Evolutionary conservation across 2,888 invertebrate species (phyloP).

Genomic region (Abscondita cerata): DNA sequence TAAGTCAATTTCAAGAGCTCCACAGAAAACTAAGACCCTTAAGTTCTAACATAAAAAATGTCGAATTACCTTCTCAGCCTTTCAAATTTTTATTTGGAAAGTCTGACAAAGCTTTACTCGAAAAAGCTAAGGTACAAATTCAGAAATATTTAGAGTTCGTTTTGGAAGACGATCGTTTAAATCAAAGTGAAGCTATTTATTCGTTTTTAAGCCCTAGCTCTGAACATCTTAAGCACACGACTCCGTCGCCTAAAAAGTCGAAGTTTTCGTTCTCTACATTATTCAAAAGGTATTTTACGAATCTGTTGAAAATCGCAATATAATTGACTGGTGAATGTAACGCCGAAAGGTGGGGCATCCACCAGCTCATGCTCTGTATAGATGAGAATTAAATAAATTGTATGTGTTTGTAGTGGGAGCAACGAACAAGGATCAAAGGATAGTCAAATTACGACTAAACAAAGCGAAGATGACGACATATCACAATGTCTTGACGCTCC

Average conservation of each 20-base stretch:
- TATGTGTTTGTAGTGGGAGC: constrained; percentile 21
- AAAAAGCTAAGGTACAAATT: constrained; percentile 82
- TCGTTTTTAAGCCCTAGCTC: constrained; percentile 92
- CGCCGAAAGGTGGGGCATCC: no score
- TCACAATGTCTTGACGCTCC: constrained; percentile 78
- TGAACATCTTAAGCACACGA: constrained; percentile 81
- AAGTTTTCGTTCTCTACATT: constrained; percentile 86
- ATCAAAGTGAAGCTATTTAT: constrained; percentile 89
- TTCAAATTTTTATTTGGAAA: constrained; percentile 85
- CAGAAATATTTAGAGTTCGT: constrained; percentile 90
- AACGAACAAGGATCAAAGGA: constrained; percentile 38
- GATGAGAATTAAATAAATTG: background rate
- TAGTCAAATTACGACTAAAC: constrained; percentile 59
- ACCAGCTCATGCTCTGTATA: no score
- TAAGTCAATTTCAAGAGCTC: constrained; percentile 75
- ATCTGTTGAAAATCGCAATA: no score
- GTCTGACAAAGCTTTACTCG: constrained; percentile 78
- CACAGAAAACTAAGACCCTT: constrained; percentile 85
- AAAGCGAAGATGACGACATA: constrained; percentile 82
- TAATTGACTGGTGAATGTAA: no score
- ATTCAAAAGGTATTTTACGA: constrained; percentile 87
- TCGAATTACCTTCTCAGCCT: constrained; percentile 83
- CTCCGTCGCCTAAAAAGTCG: constrained; percentile 82
- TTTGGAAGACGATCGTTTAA: constrained; percentile 84
- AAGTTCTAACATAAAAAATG: constrained; percentile 78